These are phyloP conservation scores for Sebastes hopkinsi DNA, from an alignment of 2,797 vertebrate genomes.

Conservation along the genomic window DNA sequence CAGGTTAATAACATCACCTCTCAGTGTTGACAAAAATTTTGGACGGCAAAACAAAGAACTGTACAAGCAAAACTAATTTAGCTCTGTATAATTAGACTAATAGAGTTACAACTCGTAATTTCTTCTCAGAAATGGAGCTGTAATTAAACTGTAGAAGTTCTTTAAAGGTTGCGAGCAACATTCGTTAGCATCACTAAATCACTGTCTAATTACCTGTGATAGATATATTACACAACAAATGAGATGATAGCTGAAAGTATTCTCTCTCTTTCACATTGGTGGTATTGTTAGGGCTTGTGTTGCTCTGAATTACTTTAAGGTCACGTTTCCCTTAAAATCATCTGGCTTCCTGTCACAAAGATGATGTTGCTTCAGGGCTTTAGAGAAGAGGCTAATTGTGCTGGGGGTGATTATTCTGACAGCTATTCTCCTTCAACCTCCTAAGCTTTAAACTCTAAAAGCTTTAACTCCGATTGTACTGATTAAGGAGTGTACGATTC, in stretches of 20 bases:
- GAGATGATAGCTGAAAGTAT: neutral
- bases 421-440: neutral
- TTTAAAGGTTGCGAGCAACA: neutral
- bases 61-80: constrained; percentile 4
- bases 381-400: constrained; percentile 10
- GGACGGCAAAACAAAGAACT: neutral
- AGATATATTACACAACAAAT: constrained; percentile 11
- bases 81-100: neutral
- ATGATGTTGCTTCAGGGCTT: neutral
- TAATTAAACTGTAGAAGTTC: neutral
- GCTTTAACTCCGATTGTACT: neutral
- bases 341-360: neutral
- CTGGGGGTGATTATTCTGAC: constrained; percentile 12
- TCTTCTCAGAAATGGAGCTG: neutral
- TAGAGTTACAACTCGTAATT: neutral
- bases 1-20: neutral
- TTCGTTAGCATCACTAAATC: neutral
- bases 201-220: neutral
- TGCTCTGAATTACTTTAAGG: neutral
- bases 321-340: constrained; percentile 11
- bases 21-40: neutral
- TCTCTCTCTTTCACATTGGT: neutral
- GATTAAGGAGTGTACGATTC: neutral
- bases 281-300: neutral
- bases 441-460: neutral